A percentile compares a stretch with the other conserved stretches of the same genome.
Evolutionary conservation across 2,113 vertebrate species (phyloP).

Genomic region (Oncorhynchus clarkii): DNA sequence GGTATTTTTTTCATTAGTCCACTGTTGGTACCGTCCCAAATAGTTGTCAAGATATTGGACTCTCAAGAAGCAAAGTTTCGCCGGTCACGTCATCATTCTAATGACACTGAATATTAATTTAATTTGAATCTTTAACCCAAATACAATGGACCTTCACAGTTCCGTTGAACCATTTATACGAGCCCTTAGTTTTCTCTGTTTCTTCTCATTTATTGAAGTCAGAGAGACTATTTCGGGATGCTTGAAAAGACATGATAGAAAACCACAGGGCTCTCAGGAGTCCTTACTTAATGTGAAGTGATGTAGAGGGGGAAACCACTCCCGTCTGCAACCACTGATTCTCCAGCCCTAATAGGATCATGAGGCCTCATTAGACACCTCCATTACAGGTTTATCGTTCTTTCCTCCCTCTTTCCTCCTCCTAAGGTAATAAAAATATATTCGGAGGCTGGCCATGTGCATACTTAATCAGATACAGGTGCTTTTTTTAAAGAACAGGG

Average conservation of each 20-base stretch:
- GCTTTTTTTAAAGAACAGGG: constrained; percentile 18
- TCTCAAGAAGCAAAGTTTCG: no score
- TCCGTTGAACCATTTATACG: not conserved
- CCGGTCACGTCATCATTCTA: not conserved
- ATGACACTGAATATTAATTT: not conserved
- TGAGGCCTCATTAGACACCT: constrained; percentile 38
- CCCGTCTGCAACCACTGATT: constrained; percentile 14
- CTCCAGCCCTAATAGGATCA: constrained; percentile 36
- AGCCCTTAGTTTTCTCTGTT: not conserved
- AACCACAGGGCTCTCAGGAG: not conserved
- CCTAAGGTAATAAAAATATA: constrained; percentile 32
- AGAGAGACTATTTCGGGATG: not conserved
- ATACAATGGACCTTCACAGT: not conserved
- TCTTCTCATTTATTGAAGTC: not conserved
- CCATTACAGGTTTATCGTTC: constrained; percentile 34
- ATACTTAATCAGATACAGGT: constrained; percentile 37
- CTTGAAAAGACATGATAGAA: not conserved
- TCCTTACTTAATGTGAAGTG: constrained; percentile 9
- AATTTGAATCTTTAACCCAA: not conserved
- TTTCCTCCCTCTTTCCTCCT: constrained; percentile 31
- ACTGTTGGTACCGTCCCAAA: no score
- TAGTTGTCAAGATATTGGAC: no score
- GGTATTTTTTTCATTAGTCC: no score
- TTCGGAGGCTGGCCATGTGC: constrained; percentile 24
- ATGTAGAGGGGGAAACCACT: constrained; percentile 17